These are phyloP conservation scores for Schlechtendalia chinensis DNA, from an alignment of 1,140 invertebrate genomes.

Conservation along the genomic window DNA sequence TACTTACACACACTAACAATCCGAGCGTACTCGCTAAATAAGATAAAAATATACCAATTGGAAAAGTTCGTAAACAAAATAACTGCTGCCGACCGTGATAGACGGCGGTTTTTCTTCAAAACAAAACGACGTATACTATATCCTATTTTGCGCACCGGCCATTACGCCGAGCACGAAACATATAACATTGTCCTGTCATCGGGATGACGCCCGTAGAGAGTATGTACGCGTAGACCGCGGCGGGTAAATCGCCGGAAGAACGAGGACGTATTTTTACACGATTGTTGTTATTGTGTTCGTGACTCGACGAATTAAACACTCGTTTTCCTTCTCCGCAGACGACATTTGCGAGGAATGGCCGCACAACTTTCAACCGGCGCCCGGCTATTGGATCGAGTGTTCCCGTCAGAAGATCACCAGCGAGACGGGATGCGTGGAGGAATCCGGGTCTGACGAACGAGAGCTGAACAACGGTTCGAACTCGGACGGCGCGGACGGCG, in stretches of 20 bases:
- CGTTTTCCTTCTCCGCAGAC: constrained; percentile 61
- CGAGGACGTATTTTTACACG: too few species aligned
- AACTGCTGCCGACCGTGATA: neutral
- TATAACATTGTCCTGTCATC: too few species aligned
- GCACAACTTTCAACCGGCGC: constrained; percentile 83
- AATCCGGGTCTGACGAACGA: constrained; percentile 79
- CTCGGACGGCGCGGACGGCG: constrained; percentile 53
- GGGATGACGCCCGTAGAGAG: too few species aligned
- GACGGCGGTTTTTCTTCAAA: neutral
- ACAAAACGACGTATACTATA: neutral
- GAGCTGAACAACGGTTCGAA: constrained; percentile 58
- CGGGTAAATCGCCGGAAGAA: too few species aligned
- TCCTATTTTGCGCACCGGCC: too few species aligned
- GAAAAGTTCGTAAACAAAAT: neutral
- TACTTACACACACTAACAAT: too few species aligned
- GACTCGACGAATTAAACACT: too few species aligned
- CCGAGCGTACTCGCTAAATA: too few species aligned
- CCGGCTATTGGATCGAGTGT: constrained; percentile 94
- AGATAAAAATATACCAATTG: neutral
- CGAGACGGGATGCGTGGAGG: constrained; percentile 82
- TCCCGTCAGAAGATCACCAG: constrained; percentile 81
- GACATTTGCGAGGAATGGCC: constrained; percentile 91
- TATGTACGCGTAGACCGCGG: too few species aligned
- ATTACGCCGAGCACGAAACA: too few species aligned
- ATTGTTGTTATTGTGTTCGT: too few species aligned